Conservation (phyloP, 2,113 vertebrate species). For the Sylvietta virens region DNA sequence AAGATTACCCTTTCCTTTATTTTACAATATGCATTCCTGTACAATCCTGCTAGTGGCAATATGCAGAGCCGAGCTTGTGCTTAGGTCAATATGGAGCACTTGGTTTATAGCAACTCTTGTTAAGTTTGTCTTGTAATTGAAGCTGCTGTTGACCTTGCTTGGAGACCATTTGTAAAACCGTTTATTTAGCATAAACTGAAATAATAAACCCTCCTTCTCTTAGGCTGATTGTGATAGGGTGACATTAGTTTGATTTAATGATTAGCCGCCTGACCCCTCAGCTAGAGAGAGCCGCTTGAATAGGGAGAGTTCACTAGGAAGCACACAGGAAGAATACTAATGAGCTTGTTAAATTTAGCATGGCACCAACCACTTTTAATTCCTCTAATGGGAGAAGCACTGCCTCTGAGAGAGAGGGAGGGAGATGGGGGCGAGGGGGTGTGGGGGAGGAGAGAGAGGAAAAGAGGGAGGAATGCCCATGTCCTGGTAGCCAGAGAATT, state of each 20-base stretch:
- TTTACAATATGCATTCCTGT: constrained; percentile 80
- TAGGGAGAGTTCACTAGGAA: constrained; percentile 80
- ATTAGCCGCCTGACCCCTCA: constrained; percentile 91
- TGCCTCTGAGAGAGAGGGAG: constrained; percentile 65
- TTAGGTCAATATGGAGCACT: constrained; percentile 79
- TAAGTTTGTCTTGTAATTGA: constrained; percentile 84
- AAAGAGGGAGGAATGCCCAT: constrained; percentile 34
- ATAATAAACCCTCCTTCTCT: constrained; percentile 88
- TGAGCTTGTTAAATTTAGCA: constrained; percentile 88
- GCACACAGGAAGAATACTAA: constrained; percentile 82
- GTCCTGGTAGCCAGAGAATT: constrained; percentile 40
- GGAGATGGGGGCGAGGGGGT: not conserved
- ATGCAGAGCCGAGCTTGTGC: constrained; percentile 63
- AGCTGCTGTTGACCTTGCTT: constrained; percentile 87
- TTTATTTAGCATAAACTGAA: constrained; percentile 87
- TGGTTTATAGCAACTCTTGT: constrained; percentile 83
- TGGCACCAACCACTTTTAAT: constrained; percentile 83
- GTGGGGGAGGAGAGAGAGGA: not conserved
- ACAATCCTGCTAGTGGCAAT: constrained; percentile 74
- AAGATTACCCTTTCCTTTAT: constrained; percentile 77
- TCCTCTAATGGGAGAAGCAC: constrained; percentile 78
- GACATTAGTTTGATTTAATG: constrained; percentile 94
- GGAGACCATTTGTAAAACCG: constrained; percentile 87
- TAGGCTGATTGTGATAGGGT: constrained; percentile 79
- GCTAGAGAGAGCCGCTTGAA: constrained; percentile 80